Evolutionary conservation across 1,140 invertebrate species (phyloP).

Genomic region (Sinella curviseta): DNA sequence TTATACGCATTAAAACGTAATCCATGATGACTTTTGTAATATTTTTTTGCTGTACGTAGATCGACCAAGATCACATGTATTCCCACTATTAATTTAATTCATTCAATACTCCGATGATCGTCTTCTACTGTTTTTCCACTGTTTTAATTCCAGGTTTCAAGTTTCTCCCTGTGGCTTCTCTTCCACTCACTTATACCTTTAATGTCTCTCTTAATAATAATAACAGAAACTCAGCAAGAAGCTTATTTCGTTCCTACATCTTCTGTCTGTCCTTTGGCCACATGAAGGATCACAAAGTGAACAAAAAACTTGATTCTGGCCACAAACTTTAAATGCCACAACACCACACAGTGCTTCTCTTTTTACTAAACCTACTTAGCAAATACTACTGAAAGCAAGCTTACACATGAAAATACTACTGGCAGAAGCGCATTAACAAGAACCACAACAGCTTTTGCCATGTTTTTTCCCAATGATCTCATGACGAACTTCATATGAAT

Average conservation of each 20-base stretch:
- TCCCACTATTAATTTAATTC: background rate
- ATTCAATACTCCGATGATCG: background rate
- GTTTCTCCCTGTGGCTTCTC: constrained; percentile 12
- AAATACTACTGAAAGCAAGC: too few relatives aligned
- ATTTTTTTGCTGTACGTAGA: too few relatives aligned
- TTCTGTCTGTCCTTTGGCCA: constrained; percentile 1
- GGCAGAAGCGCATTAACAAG: background rate
- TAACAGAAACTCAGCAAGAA: background rate
- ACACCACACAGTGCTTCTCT: background rate
- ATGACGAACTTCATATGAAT: background rate
- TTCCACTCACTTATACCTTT: background rate
- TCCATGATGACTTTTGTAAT: background rate
- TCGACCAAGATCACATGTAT: background rate
- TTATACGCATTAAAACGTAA: background rate
- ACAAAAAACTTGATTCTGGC: constrained; percentile 7
- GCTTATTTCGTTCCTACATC: background rate
- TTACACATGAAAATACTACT: too few relatives aligned
- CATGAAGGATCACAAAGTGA: background rate
- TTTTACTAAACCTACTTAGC: too few relatives aligned
- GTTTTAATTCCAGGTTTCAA: constrained; percentile 9
- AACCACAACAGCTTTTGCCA: constrained; percentile 13
- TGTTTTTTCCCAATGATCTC: background rate
- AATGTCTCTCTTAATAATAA: background rate
- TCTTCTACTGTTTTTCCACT: background rate
- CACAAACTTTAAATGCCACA: background rate